phyloP scores from a whole-genome alignment of 2,888 invertebrate species.

The Enoplolaimus lenunculus region DNA sequence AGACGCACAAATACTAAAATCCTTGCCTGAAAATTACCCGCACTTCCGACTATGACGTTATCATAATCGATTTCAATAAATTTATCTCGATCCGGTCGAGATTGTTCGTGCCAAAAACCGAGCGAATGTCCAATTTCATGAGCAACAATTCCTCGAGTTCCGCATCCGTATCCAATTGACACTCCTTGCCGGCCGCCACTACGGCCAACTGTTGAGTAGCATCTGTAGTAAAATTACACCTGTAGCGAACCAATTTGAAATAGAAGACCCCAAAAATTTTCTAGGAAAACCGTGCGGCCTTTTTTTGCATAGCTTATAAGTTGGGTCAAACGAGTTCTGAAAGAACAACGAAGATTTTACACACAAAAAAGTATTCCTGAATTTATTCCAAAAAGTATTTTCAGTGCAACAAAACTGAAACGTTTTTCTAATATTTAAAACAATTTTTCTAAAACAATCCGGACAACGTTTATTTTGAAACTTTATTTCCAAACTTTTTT shows the following conservation, averaged over 20 bases:
- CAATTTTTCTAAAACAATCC: no score
- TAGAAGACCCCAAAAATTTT: no score
- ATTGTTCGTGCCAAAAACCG: constrained; percentile 37
- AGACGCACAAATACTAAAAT: no score
- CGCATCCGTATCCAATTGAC: constrained; percentile 38
- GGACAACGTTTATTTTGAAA: no score
- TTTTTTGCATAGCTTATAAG: no score
- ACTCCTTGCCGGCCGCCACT: constrained; percentile 35
- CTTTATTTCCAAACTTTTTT: no score
- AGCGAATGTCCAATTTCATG: constrained; percentile 36
- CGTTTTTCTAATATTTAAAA: no score
- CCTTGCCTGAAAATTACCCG: constrained; percentile 18
- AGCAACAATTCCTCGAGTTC: constrained; percentile 35
- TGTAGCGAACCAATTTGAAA: background rate
- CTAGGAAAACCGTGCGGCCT: no score
- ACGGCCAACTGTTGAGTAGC: constrained; percentile 33
- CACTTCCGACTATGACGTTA: constrained; percentile 27
- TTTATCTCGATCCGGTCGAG: constrained; percentile 32
- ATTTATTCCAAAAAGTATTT: no score
- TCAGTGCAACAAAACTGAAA: no score
- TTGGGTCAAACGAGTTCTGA: background rate
- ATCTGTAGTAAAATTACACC: constrained; percentile 23
- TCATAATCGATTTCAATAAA: constrained; percentile 30
- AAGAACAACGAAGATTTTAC: background rate
- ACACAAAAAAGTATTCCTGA: no score